Conservation (phyloP, 1,140 invertebrate species). For the Aculops lycopersici region DNA sequence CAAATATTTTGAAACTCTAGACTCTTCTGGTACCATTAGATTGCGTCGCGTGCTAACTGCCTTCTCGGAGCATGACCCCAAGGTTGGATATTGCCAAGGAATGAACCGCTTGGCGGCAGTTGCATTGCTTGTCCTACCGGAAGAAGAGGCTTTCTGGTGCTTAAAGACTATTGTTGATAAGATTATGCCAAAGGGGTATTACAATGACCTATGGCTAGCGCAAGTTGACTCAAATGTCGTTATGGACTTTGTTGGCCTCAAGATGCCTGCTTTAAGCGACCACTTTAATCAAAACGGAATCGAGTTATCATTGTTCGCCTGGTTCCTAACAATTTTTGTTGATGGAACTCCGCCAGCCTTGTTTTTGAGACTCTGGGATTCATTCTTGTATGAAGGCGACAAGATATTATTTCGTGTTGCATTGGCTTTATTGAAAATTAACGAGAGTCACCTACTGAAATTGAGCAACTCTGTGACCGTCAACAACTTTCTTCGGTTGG, state of each 20-base stretch:
- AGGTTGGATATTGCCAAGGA: slow-evolving; percentile 23
- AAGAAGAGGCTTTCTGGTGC: slow-evolving; percentile 27
- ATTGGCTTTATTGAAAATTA: slow-evolving; percentile 6
- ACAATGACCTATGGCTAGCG: slow-evolving; percentile 19
- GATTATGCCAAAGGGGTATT: slow-evolving; percentile 23
- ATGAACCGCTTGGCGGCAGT: slow-evolving; percentile 24
- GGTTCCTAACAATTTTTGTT: slow-evolving; percentile 26
- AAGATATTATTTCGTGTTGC: slow-evolving; percentile 4
- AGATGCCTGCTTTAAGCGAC: slow-evolving; percentile 18
- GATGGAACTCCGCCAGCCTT: slow-evolving; percentile 21
- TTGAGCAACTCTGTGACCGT: slow-evolving; percentile 15
- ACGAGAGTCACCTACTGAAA: slow-evolving; percentile 19
- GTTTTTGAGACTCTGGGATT: slow-evolving; percentile 20
- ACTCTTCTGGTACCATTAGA: slow-evolving; percentile 18
- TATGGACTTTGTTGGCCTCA: slow-evolving; percentile 23
- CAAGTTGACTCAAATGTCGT: slow-evolving; percentile 22
- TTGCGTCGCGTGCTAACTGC: slow-evolving; percentile 19
- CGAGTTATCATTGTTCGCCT: slow-evolving; percentile 23
- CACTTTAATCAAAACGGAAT: slow-evolving; percentile 20
- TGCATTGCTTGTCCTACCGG: slow-evolving; percentile 21
- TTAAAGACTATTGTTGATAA: slow-evolving; percentile 23
- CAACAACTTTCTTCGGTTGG: slow-evolving; percentile 17
- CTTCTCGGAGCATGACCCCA: slow-evolving; percentile 20
- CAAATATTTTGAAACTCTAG: slow-evolving; percentile 18
- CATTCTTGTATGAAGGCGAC: slow-evolving; percentile 5